A percentile compares a stretch with the other conserved stretches of the same genome.
These are phyloP conservation scores for Rhabdophis nuchalis DNA, from an alignment of 2,797 vertebrate genomes.

Conservation along the genomic window DNA sequence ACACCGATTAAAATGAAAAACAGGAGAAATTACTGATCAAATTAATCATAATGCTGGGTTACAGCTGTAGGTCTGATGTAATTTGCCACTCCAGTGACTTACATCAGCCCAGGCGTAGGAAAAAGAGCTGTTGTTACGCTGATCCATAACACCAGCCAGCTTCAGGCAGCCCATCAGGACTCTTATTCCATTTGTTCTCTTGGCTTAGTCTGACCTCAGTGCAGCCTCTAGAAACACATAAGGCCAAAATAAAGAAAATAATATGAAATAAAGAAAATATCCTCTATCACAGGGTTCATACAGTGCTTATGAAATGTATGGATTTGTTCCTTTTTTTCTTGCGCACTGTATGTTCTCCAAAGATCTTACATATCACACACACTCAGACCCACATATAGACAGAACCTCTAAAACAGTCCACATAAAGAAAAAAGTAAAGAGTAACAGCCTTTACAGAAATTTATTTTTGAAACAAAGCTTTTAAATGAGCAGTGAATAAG, in stretches of 20 bases:
- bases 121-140: constrained; percentile 84
- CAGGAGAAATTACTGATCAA: constrained; percentile 99
- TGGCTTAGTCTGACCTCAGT: constrained; percentile 75
- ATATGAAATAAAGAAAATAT: constrained; percentile 1
- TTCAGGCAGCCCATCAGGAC: constrained; percentile 72
- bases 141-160: constrained; percentile 85
- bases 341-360: neutral
- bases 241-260: constrained; percentile 56
- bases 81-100: constrained; percentile 99
- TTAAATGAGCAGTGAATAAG: neutral
- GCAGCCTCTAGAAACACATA: constrained; percentile 71
- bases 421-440: neutral
- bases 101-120: constrained; percentile 89
- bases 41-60: constrained; percentile 99
- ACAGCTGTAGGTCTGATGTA: constrained; percentile 99
- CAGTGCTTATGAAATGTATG: constrained; percentile 37
- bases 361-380: neutral
- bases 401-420: neutral
- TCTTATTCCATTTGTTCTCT: constrained; percentile 76
- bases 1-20: constrained; percentile 99
- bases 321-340: constrained; percentile 15
- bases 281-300: constrained; percentile 21
- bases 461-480: constrained; percentile 37
- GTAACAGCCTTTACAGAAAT: neutral
- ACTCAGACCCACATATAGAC: neutral